Percentiles rank a stretch among this genome's conserved stretches.
Evolutionary conservation across 2,113 vertebrate genomes (phyloP).

Genomic region (Lonchura striata): DNA sequence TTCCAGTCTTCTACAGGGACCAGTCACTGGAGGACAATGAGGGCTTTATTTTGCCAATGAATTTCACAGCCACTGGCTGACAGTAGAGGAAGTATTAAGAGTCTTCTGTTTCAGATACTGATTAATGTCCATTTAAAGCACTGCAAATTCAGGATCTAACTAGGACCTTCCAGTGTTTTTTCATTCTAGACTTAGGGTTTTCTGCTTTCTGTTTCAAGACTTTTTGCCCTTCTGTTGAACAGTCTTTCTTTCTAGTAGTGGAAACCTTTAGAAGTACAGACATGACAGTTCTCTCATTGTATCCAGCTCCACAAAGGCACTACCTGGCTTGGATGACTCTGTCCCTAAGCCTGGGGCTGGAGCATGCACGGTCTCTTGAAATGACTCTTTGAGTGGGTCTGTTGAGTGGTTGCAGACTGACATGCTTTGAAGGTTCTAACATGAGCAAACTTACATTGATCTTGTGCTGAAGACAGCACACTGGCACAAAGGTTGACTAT

Average conservation of each 20-base stretch:
- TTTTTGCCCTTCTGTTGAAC: neutral
- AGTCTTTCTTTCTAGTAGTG: neutral
- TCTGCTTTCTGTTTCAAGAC: neutral
- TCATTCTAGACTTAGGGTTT: neutral
- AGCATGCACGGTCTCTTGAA: neutral
- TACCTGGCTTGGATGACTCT: neutral
- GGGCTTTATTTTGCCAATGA: neutral
- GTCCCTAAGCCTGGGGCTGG: neutral
- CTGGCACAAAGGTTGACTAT: neutral
- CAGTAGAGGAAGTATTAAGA: neutral
- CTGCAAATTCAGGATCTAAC: neutral
- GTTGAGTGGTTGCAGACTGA: neutral
- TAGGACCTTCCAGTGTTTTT: neutral
- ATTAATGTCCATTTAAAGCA: neutral
- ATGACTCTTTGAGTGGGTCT: neutral
- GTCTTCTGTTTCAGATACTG: neutral
- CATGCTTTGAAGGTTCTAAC: neutral
- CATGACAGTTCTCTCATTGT: neutral
- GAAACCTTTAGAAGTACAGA: neutral
- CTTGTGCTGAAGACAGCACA: neutral
- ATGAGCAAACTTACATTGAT: neutral
- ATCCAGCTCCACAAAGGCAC: neutral
- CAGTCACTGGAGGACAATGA: neutral
- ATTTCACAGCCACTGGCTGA: neutral
- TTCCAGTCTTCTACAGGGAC: neutral